phyloP scores from a whole-genome alignment of 2,888 invertebrate species.

The Yponomeuta cagnagella region DNA sequence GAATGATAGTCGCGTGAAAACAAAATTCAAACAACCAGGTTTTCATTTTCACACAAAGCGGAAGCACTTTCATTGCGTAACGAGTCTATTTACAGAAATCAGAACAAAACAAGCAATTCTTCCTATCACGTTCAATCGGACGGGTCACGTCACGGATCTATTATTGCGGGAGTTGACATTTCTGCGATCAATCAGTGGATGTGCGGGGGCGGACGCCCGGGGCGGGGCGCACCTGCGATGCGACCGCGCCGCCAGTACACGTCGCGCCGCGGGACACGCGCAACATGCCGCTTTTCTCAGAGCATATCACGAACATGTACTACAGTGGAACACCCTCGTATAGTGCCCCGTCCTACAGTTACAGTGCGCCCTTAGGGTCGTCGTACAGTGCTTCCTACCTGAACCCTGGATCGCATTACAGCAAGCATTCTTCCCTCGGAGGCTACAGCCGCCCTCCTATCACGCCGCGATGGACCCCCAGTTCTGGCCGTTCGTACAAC shows the following conservation, averaged over 20 bases:
- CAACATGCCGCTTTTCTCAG: conserved; percentile 81
- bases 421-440: conserved; percentile 66
- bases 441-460: conserved; percentile 73
- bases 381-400: conserved; percentile 71
- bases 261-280: conserved; percentile 28
- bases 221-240: conserved; percentile 32
- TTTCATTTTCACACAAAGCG: not conserved
- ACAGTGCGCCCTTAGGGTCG: conserved; percentile 51
- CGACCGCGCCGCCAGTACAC: conserved; percentile 17
- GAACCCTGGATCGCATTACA: conserved; percentile 64
- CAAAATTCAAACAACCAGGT: not conserved
- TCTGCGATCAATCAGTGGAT: conserved; percentile 62
- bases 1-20: not conserved
- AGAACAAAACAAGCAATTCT: not conserved
- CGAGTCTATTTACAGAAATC: not conserved
- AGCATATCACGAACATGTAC: conserved; percentile 78
- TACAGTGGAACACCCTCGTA: conserved; percentile 68
- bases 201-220: conserved; percentile 28
- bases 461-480: conserved; percentile 54
- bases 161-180: conserved; percentile 45
- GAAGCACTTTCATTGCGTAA: not conserved
- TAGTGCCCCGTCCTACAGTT: conserved; percentile 65
- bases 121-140: conserved; percentile 13
- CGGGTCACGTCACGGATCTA: conserved; percentile 30
- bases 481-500: conserved; percentile 75